Conservation (phyloP, 2,113 vertebrate genomes). For the Proterorhinus semilunaris region DNA sequence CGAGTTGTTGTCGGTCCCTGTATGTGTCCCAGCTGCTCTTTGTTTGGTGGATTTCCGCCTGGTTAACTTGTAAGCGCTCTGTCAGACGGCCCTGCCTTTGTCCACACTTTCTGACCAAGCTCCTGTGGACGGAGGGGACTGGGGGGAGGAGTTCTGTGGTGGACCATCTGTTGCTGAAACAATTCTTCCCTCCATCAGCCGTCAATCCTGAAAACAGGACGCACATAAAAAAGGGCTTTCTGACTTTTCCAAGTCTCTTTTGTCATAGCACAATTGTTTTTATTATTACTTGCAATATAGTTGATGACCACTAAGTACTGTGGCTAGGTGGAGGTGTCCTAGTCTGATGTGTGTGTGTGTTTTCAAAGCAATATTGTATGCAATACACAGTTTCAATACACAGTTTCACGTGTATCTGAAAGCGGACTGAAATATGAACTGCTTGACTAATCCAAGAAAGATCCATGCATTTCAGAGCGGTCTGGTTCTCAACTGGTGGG, state of each 20-base stretch:
- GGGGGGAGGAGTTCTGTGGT: slow-evolving; percentile 51
- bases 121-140: slow-evolving; percentile 48
- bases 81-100: slow-evolving; percentile 62
- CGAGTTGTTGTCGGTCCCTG: slow-evolving; percentile 29
- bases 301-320: background rate
- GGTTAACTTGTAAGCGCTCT: slow-evolving; percentile 66
- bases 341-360: no score
- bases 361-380: no score
- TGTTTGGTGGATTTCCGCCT: slow-evolving; percentile 73
- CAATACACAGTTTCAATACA: no score
- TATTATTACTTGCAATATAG: background rate
- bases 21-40: slow-evolving; percentile 69
- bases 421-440: no score
- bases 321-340: background rate
- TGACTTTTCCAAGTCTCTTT: slow-evolving; percentile 3
- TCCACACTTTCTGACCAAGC: slow-evolving; percentile 55
- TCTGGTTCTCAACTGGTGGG: no score
- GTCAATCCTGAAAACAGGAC: slow-evolving; percentile 35
- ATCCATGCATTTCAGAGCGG: no score
- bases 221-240: slow-evolving; percentile 20
- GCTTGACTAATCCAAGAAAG: no score
- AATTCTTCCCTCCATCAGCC: slow-evolving; percentile 45
- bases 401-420: no score
- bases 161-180: slow-evolving; percentile 74
- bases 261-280: background rate